These are phyloP conservation scores for Semibalanus balanoides DNA, from an alignment of 1,140 invertebrate species.

Conservation along the genomic window DNA sequence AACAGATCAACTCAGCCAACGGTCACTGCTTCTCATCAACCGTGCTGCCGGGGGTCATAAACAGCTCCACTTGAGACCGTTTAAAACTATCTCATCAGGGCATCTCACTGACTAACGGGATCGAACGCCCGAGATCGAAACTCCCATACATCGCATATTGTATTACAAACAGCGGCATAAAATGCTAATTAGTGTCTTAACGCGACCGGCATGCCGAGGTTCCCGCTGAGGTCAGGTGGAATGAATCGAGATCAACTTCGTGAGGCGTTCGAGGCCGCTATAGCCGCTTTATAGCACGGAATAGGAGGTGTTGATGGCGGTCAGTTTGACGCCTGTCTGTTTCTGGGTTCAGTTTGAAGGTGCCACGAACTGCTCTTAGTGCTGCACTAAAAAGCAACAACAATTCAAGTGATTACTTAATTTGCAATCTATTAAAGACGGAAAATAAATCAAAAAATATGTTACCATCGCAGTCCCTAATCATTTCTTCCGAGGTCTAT, in stretches of 20 bases:
- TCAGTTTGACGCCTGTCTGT: not conserved
- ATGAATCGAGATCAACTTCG: not conserved
- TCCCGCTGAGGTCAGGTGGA: not conserved
- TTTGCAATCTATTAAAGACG: too few species aligned
- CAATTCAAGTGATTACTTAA: too few species aligned
- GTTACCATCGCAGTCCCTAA: too few species aligned
- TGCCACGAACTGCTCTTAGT: too few species aligned
- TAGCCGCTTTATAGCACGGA: not conserved
- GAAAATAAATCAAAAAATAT: too few species aligned
- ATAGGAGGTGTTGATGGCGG: not conserved
- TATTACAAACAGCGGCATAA: not conserved
- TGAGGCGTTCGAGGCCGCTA: not conserved
- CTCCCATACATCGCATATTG: not conserved
- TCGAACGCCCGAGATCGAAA: not conserved
- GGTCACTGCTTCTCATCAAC: not conserved
- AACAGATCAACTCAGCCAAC: too few species aligned
- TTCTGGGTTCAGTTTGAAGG: too few species aligned
- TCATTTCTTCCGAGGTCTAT: too few species aligned
- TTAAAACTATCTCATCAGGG: not conserved
- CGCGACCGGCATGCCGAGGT: not conserved
- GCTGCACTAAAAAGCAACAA: too few species aligned
- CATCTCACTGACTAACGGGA: not conserved
- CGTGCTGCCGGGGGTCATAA: not conserved
- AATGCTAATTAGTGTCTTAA: not conserved
- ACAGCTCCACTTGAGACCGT: too few species aligned